These are phyloP conservation scores for Plagodis dolabraria DNA, from an alignment of 2,888 invertebrate species.

Conservation along the genomic window DNA sequence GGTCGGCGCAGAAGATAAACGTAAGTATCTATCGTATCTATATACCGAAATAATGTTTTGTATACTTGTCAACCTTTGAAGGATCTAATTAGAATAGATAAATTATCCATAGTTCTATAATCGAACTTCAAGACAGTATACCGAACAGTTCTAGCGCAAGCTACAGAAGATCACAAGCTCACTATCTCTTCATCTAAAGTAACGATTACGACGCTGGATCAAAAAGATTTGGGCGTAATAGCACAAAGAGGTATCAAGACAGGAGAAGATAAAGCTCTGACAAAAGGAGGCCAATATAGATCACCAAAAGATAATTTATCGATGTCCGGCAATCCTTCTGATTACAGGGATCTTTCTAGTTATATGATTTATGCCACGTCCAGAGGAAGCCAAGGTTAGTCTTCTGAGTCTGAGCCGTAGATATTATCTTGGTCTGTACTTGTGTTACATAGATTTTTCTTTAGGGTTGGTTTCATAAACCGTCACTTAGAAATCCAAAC, in stretches of 20 bases:
- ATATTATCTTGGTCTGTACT: background rate
- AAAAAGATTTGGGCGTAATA: background rate
- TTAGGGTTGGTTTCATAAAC: too few species aligned
- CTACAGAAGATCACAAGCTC: too few species aligned
- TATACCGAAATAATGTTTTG: too few species aligned
- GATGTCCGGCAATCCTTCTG: background rate
- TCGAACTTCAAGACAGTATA: too few species aligned
- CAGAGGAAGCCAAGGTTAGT: background rate
- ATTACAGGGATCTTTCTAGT: background rate
- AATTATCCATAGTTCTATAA: too few species aligned
- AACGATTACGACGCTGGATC: background rate
- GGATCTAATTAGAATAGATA: too few species aligned
- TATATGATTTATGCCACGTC: background rate
- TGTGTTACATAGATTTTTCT: background rate
- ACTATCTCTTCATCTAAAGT: too few species aligned
- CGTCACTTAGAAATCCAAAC: too few species aligned
- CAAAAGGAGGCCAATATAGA: background rate
- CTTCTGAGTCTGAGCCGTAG: background rate
- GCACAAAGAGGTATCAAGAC: background rate
- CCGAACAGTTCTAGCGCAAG: too few species aligned
- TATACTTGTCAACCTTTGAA: too few species aligned
- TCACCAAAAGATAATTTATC: too few species aligned
- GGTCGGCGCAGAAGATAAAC: slow-evolving; percentile 32
- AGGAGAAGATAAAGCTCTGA: background rate
- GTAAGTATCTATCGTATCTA: slow-evolving; percentile 32